phyloP scores from a whole-genome alignment of 2,113 vertebrate genomes.

The Hypocryptadius cinnamomeus region DNA sequence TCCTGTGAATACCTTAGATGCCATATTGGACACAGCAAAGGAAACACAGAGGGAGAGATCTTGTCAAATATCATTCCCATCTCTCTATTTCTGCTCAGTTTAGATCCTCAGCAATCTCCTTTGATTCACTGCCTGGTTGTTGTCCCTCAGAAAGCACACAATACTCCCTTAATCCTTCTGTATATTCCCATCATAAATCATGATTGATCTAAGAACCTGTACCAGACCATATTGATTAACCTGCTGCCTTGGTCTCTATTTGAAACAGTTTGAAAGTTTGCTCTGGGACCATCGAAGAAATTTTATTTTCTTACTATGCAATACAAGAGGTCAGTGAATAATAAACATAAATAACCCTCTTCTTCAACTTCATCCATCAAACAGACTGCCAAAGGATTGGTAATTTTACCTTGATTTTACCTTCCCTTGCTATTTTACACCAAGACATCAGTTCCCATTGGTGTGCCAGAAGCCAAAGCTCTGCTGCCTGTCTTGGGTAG shows the following conservation, averaged over 20 bases:
- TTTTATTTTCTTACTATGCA: background rate
- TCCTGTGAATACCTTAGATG: background rate
- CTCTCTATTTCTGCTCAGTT: background rate
- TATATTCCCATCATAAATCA: background rate
- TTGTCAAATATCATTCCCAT: background rate
- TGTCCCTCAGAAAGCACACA: background rate
- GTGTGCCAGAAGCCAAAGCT: background rate
- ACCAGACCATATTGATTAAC: background rate
- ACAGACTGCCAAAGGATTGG: background rate
- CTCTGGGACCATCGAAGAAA: background rate
- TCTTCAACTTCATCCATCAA: background rate
- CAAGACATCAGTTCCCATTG: background rate
- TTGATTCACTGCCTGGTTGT: background rate
- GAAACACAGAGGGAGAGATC: background rate
- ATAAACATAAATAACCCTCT: background rate
- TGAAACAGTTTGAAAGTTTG: background rate
- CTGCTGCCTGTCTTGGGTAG: rapidly evolving
- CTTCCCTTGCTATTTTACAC: background rate
- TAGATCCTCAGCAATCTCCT: background rate
- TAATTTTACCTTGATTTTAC: background rate
- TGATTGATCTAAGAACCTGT: background rate
- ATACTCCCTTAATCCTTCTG: background rate
- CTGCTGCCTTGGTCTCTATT: background rate
- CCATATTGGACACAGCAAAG: background rate
- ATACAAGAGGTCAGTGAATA: background rate